These are phyloP conservation scores for Melipona bicolor DNA, from an alignment of 2,888 invertebrate genomes.

Conservation along the genomic window DNA sequence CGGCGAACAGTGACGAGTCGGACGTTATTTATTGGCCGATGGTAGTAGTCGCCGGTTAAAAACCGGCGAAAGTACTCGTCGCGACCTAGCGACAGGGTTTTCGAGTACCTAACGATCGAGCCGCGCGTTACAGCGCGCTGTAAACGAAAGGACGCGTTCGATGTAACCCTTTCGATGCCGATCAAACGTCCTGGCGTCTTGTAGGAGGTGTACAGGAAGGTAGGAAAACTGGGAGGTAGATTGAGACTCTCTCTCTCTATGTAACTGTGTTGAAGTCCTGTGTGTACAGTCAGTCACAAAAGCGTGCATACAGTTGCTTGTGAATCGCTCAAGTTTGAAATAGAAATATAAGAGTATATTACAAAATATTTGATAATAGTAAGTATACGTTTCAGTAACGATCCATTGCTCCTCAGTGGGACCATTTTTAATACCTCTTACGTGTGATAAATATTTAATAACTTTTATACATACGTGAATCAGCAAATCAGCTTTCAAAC, in stretches of 20 bases:
- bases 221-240: conserved; percentile 2
- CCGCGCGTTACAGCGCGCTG: background rate
- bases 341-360: too few relatives aligned
- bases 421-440: too few relatives aligned
- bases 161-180: background rate
- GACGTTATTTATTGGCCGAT: conserved; percentile 38
- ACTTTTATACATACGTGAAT: too few relatives aligned
- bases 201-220: background rate
- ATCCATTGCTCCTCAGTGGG: too few relatives aligned
- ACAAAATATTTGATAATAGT: too few relatives aligned
- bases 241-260: background rate
- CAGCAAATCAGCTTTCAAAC: too few relatives aligned
- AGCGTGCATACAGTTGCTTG: too few relatives aligned
- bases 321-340: too few relatives aligned
- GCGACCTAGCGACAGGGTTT: conserved; percentile 26
- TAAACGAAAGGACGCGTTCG: background rate
- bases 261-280: too few relatives aligned
- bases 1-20: conserved; percentile 19
- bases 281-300: too few relatives aligned
- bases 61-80: conserved; percentile 28
- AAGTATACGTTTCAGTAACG: too few relatives aligned
- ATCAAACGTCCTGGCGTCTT: background rate
- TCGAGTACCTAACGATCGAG: conserved; percentile 17
- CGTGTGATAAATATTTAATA: too few relatives aligned
- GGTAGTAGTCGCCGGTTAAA: conserved; percentile 13